Conservation (phyloP, 92 coral and sea anemone species). For the Paramuricea clavata region DNA sequence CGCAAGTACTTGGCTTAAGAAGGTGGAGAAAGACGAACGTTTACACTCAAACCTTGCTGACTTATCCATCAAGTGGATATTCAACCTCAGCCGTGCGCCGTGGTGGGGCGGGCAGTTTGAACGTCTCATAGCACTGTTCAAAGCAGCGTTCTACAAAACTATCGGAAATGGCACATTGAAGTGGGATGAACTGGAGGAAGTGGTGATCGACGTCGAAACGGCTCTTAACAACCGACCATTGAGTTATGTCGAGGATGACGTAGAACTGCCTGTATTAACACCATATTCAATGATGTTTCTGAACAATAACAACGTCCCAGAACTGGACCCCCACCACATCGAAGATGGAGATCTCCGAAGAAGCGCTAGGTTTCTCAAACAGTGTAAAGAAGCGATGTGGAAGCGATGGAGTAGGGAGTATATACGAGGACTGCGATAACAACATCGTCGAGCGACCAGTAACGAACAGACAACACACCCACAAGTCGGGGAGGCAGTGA, state of each 20-base stretch:
- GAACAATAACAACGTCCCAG: not conserved
- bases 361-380: slow-evolving; percentile 47
- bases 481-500: slow-evolving; percentile 13
- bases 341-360: slow-evolving; percentile 40
- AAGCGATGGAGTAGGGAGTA: slow-evolving; percentile 62
- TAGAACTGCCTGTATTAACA: slow-evolving; percentile 61
- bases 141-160: slow-evolving; percentile 39
- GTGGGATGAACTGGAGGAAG: slow-evolving; percentile 56
- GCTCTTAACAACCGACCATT: slow-evolving; percentile 59
- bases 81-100: not conserved
- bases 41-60: no score
- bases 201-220: slow-evolving; percentile 57
- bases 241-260: slow-evolving; percentile 60
- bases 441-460: slow-evolving; percentile 32
- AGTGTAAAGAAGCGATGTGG: slow-evolving; percentile 64
- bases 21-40: no score
- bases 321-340: slow-evolving; percentile 34
- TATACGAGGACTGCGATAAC: slow-evolving; percentile 44
- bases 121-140: slow-evolving; percentile 55
- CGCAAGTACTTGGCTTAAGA: not conserved
- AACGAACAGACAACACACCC: slow-evolving; percentile 2
- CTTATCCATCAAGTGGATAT: no score
- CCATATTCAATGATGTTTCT: slow-evolving; percentile 44
- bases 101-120: slow-evolving; percentile 74
- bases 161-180: slow-evolving; percentile 49